Evolutionary conservation across 2,888 invertebrate species (phyloP), one percentile per base, ranked within the genome.

Genomic region (Drosophila dives): DNA sequence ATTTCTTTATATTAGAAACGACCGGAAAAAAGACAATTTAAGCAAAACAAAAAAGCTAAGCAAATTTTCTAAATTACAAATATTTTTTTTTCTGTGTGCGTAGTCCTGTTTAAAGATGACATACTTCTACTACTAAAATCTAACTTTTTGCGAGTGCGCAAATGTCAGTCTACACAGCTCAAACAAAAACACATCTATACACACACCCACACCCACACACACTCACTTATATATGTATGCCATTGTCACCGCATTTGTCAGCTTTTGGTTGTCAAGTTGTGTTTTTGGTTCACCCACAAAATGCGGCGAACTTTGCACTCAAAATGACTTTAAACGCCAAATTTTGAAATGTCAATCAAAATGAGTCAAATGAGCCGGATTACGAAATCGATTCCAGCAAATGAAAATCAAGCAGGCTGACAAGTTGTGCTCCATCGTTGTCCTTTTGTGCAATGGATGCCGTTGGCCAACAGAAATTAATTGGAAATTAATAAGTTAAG

Each of bases 401-500:
- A 40, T 40, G 34, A 34, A 42, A 68, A 32, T n/a, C 42, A 45
- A 64, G 33, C 32, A 49, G 34, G 10, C 53, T 62, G 36, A 49
- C 23, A 33, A 33, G 12, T 8, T 20, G 29, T 40, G 17, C 23
- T 58, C 15, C 7, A 40, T 12, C 32, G n/a, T 10, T 11, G 38
- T 38, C 6, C 42, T 12, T 8, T 7, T 15, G 10, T 53, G 29
- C 67, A 74, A 59, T 68, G 64, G 85, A 69, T 64, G 70, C 69
- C 72, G 73, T 67, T 69, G 42, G 55, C 8, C 58, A 80, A 55
- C 53, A 33, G 64, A 72, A 81, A 78, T 83, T 67, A 86, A 88
- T 90, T 76, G 72, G 55, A 71, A 82, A 84, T 90, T 89, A 90
- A 90, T 86, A 81, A 75, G 90, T 83, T 66, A 71, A 79, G 76